Base-by-base conservation (phyloP, 2,797 vertebrate species). In the Coranthus polyacanthus region DNA sequence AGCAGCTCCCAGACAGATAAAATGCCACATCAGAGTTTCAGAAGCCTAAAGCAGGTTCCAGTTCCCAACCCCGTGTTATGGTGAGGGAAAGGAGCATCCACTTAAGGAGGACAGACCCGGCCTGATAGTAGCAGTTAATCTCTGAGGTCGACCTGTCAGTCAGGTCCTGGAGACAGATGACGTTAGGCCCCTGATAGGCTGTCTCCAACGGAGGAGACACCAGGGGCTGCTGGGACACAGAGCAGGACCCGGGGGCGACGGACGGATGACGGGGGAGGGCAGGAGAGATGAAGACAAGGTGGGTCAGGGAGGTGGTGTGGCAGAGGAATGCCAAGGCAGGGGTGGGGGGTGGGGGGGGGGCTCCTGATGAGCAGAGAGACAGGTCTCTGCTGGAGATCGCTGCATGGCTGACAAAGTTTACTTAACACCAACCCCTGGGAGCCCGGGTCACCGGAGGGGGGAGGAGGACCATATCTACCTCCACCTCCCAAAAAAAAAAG, bases 351-450 rank as follows among this genome's bases (percentile, higher is more conserved):
- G 78, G 83, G 67, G 71, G 79, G 82, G 71, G 75, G 79, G 83
- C 82, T 87, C 78, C 79, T 72, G 83, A 85, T 83, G 83, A 78
- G 82, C 77, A 37, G 59, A 71, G 88, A 90, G 91, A 89, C 84
- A 71, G 81, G 24, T 71, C 83, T 87, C 89, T 84, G 88, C 86
- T 90, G 89, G 85, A 88, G 88, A 85, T 89, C 68, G 73, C 76
- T 87, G 82, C 52, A 15, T 55, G 78, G 68, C 80, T 78, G 94
- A 93, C 93, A 94, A 94, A 92, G 96, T 97, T 97, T 96, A 96
- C 83, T 89, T 90, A 87, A 87, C 94, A 95, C 95, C 95, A 93
- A 93, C 93, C 83, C 87, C 22, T 81, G 68, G 81, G 90, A 92
- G 94, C 94, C 89, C 89, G 89, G 94, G 84, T 93, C 93, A 91